phyloP scores from a whole-genome alignment of 2,113 vertebrate species.

The Salvator merianae region DNA sequence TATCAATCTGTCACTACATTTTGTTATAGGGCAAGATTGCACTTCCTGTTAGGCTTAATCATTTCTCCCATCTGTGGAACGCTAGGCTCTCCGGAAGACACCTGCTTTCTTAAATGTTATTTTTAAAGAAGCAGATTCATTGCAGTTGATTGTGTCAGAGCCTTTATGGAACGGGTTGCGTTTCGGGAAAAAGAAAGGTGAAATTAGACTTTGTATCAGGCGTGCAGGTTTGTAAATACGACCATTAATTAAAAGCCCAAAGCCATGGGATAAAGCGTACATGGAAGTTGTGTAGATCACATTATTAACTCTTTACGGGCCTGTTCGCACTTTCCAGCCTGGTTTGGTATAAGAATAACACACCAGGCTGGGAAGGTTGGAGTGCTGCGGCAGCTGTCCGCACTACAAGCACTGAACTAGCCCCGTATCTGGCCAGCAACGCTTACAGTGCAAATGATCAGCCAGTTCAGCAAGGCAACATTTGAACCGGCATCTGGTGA shows the following conservation, averaged over 20 bases:
- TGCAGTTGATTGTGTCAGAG: background rate
- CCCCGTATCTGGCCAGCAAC: too few relatives aligned
- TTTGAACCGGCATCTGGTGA: too few relatives aligned
- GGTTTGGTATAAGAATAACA: too few relatives aligned
- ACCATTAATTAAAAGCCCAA: constrained; percentile 31
- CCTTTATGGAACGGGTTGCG: constrained; percentile 25
- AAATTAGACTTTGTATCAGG: constrained; percentile 38
- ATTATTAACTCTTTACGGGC: constrained; percentile 6
- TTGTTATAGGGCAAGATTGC: constrained; percentile 48
- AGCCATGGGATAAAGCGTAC: rapidly evolving
- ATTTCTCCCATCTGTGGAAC: constrained; percentile 71
- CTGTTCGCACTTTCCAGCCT: too few relatives aligned
- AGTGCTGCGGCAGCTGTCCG: too few relatives aligned
- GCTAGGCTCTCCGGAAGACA: constrained; percentile 54
- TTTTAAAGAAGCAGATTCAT: constrained; percentile 67
- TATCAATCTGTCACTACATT: constrained; percentile 70
- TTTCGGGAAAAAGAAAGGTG: constrained; percentile 45
- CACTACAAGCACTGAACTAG: too few relatives aligned
- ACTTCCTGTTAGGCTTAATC: constrained; percentile 68
- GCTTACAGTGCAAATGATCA: too few relatives aligned
- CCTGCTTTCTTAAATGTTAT: constrained; percentile 72
- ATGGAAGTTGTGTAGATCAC: background rate
- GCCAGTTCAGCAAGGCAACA: too few relatives aligned
- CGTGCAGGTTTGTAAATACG: constrained; percentile 19
- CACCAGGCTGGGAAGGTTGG: too few relatives aligned